Conservation (phyloP, 2,888 invertebrate genomes). For the Cerceris ruficornis region DNA sequence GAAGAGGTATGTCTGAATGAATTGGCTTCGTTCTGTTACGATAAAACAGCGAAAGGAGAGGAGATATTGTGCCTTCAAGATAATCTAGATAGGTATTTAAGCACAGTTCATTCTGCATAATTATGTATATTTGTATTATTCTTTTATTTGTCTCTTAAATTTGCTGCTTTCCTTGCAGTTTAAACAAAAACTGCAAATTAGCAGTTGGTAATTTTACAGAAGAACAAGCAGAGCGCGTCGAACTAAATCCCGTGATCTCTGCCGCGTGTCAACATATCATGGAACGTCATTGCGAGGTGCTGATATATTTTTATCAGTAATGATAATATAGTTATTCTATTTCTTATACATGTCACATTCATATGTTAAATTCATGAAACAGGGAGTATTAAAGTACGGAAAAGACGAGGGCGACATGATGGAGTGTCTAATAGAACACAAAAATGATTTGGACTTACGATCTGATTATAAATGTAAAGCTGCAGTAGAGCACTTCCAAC, state of each 20-base stretch:
- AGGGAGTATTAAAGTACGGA: slow-evolving; percentile 85
- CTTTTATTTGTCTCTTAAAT: background rate
- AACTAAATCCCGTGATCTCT: slow-evolving; percentile 94
- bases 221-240: slow-evolving; percentile 93
- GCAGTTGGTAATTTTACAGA: slow-evolving; percentile 93
- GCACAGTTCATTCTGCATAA: background rate
- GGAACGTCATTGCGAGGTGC: slow-evolving; percentile 87
- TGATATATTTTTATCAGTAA: background rate
- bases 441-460: slow-evolving; percentile 92
- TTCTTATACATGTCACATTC: slow-evolving; percentile 7
- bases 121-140: background rate
- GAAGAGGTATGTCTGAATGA: slow-evolving; percentile 95
- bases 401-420: slow-evolving; percentile 94
- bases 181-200: slow-evolving; percentile 86
- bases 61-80: slow-evolving; percentile 97
- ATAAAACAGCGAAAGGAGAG: slow-evolving; percentile 93
- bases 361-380: slow-evolving; percentile 10
- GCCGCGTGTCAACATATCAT: slow-evolving; percentile 91
- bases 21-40: slow-evolving; percentile 91
- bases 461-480: slow-evolving; percentile 92
- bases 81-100: slow-evolving; percentile 85
- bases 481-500: slow-evolving; percentile 98
- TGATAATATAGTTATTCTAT: slow-evolving; percentile 1
- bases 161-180: slow-evolving; percentile 54
- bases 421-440: slow-evolving; percentile 96